Evolutionary conservation across 2,888 invertebrate genomes (phyloP), one percentile per base, ranked within the genome.

Genomic region (Cryptophagus acutangulus): DNA sequence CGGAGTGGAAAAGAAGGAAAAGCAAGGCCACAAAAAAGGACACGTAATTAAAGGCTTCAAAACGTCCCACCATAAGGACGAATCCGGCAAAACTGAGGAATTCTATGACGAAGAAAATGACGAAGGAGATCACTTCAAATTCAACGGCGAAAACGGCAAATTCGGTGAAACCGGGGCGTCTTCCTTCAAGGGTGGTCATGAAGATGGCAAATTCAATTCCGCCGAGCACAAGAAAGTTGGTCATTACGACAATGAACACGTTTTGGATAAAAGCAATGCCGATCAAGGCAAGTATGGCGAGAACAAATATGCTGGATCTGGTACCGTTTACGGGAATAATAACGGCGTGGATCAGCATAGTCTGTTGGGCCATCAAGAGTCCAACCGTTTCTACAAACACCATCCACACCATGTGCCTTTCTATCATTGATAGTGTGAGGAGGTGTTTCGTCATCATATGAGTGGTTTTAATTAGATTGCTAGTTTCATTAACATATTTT

Each of bases 41-140:
- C 79, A 79, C 58, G 74, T 75, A 6, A 76, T 77, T 58, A 79
- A 81, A 60, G 79, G 80, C 12, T 80, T 77, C 63, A 79, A 81
- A 57, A 71, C 74, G 2, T 78, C 79, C 2, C 78, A 79, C 59
- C 79, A 79, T 57, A 80, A 80, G 55, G 79, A 81, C 51, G 80
- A 81, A 53, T 74, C 78, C 50, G 78, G 78, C 40, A 78, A 78
- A 58, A 74, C 77, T 2, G 79, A 79, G 58, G 78, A 73, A 55
- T 81, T 74, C 68, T 80, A 78, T 53, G 80, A 80, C 41, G 79
- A 79, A 54, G 76, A 75, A 6, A 76, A 79, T 51, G 78, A 80
- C 53, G 79, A 78, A 58, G 78, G 76, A 0, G 77, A 77, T 51
- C 75, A 77, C 52, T 74, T 74, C 56, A 61, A 75, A 24, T 73